Percentiles rank a stretch among this genome's conserved stretches.
Evolutionary conservation across 2,888 invertebrate species (phyloP).

Genomic region (Eupeodes luniger): DNA sequence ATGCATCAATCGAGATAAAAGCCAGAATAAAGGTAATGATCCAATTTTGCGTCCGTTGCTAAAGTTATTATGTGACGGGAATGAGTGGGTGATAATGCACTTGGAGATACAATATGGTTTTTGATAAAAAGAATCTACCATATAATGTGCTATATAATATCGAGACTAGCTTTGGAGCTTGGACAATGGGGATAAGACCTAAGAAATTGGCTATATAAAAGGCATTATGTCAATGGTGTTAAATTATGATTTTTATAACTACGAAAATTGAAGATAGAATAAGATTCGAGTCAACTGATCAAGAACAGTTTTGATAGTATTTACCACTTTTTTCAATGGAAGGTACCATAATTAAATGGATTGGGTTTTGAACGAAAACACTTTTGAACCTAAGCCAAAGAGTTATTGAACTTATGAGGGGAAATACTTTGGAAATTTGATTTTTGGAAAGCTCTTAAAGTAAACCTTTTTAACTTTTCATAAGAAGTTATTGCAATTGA

Average conservation of each 20-base stretch:
- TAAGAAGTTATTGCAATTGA: too few species aligned
- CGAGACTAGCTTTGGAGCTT: neutral
- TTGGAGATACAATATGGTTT: conserved; percentile 50
- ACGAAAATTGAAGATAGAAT: neutral
- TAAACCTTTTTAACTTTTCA: too few species aligned
- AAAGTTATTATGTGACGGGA: conserved; percentile 54
- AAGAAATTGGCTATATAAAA: neutral
- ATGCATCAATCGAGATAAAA: conserved; percentile 68
- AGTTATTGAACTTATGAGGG: too few species aligned
- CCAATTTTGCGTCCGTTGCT: conserved; percentile 56
- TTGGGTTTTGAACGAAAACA: too few species aligned
- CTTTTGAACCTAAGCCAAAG: too few species aligned
- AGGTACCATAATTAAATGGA: too few species aligned
- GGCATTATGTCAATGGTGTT: conserved; percentile 1
- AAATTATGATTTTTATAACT: neutral
- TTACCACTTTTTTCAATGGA: too few species aligned
- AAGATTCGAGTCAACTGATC: too few species aligned
- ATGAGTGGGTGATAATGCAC: conserved; percentile 63
- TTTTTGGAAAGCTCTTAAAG: too few species aligned
- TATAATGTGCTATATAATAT: neutral
- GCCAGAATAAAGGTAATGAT: conserved; percentile 53
- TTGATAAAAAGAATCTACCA: conserved; percentile 45
- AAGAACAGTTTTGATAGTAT: too few species aligned
- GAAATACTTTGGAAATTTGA: too few species aligned
- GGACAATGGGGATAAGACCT: neutral